These are phyloP conservation scores for Heterotilapia buettikoferi DNA, from an alignment of 2,113 vertebrate species.

Conservation along the genomic window DNA sequence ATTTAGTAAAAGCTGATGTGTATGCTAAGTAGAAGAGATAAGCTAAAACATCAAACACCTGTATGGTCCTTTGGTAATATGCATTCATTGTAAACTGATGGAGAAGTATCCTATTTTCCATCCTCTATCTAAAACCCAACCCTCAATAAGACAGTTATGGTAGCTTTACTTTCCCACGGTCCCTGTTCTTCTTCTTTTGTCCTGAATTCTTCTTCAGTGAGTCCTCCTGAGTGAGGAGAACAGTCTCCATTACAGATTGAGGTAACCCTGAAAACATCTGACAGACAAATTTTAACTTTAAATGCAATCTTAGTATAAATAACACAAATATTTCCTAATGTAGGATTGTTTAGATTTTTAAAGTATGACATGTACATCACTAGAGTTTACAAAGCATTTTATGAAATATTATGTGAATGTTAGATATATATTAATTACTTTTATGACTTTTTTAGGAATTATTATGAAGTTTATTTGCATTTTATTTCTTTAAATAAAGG, in stretches of 20 bases:
- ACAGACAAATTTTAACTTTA: background rate
- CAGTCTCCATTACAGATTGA: constrained; percentile 46
- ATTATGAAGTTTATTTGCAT: background rate
- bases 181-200: constrained; percentile 70
- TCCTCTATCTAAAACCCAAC: background rate
- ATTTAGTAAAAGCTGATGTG: background rate
- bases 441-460: background rate
- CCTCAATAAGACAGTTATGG: background rate
- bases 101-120: background rate
- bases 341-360: background rate
- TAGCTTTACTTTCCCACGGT: constrained; percentile 67
- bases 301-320: background rate
- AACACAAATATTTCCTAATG: background rate
- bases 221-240: constrained; percentile 50
- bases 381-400: background rate
- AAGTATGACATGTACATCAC: background rate
- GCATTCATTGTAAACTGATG: background rate
- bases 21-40: background rate
- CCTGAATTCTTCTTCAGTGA: constrained; percentile 55
- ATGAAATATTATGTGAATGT: background rate
- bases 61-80: background rate
- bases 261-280: constrained; percentile 52
- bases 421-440: background rate
- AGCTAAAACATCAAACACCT: constrained; percentile 17
- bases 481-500: background rate